phyloP scores from a whole-genome alignment of 2,888 invertebrate species.

The Microchrysa polita region DNA sequence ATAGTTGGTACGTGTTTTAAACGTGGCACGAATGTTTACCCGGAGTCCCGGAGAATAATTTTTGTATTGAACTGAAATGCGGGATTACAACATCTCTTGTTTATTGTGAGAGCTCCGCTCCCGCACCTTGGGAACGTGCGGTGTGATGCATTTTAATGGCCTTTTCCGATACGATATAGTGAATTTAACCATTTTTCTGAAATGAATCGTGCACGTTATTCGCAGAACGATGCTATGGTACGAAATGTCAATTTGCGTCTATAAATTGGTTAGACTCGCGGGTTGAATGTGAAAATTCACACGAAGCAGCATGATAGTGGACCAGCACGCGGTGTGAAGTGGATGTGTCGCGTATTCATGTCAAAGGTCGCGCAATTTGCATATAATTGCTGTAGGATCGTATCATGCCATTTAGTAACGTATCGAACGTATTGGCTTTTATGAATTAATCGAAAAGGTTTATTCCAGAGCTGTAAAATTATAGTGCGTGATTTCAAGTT shows the following conservation, averaged over 20 bases:
- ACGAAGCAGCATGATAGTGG: not conserved
- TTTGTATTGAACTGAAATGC: constrained; percentile 6
- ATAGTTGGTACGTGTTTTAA: constrained; percentile 4
- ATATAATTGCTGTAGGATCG: too few relatives aligned
- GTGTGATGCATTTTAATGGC: not conserved
- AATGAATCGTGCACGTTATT: not conserved
- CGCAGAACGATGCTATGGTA: not conserved
- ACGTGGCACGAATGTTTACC: constrained; percentile 1
- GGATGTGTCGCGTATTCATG: too few relatives aligned
- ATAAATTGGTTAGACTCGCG: not conserved
- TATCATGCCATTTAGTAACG: too few relatives aligned
- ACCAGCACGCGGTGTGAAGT: too few relatives aligned
- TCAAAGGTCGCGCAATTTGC: too few relatives aligned
- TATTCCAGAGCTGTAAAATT: too few relatives aligned
- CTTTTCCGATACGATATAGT: not conserved
- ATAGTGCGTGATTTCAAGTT: too few relatives aligned
- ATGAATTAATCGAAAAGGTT: too few relatives aligned
- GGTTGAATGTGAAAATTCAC: not conserved
- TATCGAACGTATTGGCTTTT: too few relatives aligned
- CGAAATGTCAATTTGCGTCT: not conserved
- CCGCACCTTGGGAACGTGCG: not conserved
- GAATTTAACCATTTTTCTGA: not conserved
- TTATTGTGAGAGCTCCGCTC: constrained; percentile 8
- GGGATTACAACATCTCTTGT: not conserved
- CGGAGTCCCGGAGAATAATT: not conserved